Evolutionary conservation across 2,797 vertebrate genomes (phyloP), one percentile per base, ranked within the genome.

Genomic region (Coregonus suidteri): DNA sequence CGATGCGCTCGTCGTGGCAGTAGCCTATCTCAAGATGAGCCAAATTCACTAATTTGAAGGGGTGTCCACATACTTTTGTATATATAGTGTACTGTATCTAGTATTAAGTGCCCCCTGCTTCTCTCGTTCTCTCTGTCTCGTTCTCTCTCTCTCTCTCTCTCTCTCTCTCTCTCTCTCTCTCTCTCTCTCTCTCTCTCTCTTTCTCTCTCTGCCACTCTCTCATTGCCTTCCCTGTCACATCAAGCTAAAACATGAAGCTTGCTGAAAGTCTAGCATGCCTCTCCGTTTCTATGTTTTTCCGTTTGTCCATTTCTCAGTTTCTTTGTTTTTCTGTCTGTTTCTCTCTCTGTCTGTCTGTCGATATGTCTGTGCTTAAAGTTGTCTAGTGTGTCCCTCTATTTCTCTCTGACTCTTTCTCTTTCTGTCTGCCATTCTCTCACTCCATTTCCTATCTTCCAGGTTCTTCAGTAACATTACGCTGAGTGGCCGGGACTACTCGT

Each of bases 381-480:
- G 6, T n/a, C 56, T 2, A 1, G 3, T 34, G 5, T 67, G 14
- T 31, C 74, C 25, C 68, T 64, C 18, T 47, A 47, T 47, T 31
- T 62, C 53, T 35, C 4, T 15, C 37, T 34, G 2, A 2, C 3
- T 34, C 31, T 34, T 34, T 34, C 31, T 34, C 52, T 3, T 54
- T 53, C 53, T 76, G 35, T 20, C 59, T 18, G 34, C 35, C 30
- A 6, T 75, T 71, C 14, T 59, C 67, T 71, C 67, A 37, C 14
- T 54, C 47, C n/a, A 66, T 16, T 41, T 37, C 31, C 35, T 51
- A n/a, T 84, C 68, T 71, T 76, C 51, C 90, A 95, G 95, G 90
- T 96, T 94, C 88, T 96, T 96, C 89, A 95, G 92, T 90, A 96
- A 96, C 85, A 94, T 95, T 85, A 93, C 95, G 1, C 94, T 95